These are phyloP conservation scores for Epizoanthus stellaris DNA, from an alignment of 92 coral and sea anemone genomes.

Conservation along the genomic window DNA sequence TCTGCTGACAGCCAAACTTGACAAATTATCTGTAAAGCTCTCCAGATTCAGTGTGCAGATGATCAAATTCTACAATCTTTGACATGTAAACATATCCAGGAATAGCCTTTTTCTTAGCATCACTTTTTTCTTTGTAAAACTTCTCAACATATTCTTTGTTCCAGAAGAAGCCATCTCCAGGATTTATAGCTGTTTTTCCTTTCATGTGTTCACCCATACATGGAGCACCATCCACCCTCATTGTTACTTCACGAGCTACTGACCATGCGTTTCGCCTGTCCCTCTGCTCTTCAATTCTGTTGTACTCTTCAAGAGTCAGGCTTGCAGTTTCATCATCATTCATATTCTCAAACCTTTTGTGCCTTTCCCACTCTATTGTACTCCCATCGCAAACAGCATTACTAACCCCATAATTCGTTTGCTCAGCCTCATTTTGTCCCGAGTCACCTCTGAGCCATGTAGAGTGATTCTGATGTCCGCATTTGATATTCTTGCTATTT, in stretches of 20 bases:
- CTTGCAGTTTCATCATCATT: too few relatives aligned
- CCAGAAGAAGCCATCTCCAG: not conserved
- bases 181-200: not conserved
- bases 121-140: conserved; percentile 22
- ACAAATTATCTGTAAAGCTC: conserved; percentile 8
- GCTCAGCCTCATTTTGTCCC: conserved; percentile 20
- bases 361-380: conserved; percentile 14
- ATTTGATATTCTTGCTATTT: conserved; percentile 12
- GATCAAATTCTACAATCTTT: conserved; percentile 20
- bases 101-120: not conserved
- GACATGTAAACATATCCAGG: conserved; percentile 22
- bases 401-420: conserved; percentile 1
- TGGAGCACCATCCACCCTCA: conserved; percentile 4
- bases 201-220: not conserved
- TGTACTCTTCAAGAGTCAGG: too few relatives aligned
- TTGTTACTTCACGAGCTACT: not conserved
- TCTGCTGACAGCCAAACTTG: not conserved
- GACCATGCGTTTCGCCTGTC: conserved; percentile 11
- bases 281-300: not conserved
- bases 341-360: not conserved
- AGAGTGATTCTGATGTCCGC: conserved; percentile 23
- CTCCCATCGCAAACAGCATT: conserved; percentile 6
- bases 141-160: conserved; percentile 12
- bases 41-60: conserved; percentile 11
- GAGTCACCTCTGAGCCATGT: conserved; percentile 29